phyloP scores from a whole-genome alignment of 1,140 invertebrate species.

The Delia radicum region DNA sequence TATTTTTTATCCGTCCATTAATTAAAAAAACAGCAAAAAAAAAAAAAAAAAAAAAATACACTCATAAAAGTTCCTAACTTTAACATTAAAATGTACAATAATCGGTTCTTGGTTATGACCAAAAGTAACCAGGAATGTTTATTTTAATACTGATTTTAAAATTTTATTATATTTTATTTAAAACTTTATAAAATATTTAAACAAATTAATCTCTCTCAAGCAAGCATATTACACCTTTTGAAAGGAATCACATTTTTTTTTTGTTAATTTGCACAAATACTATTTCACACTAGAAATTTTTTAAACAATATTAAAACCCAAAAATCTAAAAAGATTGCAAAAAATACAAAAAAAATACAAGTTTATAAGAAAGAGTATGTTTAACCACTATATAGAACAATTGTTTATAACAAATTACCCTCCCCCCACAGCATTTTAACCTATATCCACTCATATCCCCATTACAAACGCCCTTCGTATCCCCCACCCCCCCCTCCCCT shows the following conservation, averaged over 20 bases:
- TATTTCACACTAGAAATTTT: neutral
- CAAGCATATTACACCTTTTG: neutral
- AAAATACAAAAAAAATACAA: too few relatives aligned
- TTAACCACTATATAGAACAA: neutral
- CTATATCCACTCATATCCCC: neutral
- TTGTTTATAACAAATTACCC: neutral
- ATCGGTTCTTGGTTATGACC: neutral
- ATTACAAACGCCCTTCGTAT: too few relatives aligned
- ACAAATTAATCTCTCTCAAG: neutral
- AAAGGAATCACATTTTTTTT: too few relatives aligned
- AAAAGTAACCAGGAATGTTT: neutral
- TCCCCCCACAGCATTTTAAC: neutral
- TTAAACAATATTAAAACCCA: neutral
- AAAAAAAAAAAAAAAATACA: conserved; percentile 47
- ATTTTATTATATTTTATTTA: neutral
- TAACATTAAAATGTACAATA: neutral
- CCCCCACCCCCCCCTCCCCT: too few relatives aligned
- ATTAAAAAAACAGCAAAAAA: too few relatives aligned
- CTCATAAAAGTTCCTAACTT: conserved; percentile 36
- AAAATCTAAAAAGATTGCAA: neutral
- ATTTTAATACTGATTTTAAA: neutral
- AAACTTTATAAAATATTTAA: neutral
- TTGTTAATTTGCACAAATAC: neutral
- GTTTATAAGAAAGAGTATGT: too few relatives aligned
- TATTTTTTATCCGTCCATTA: conserved; percentile 53